Conservation (phyloP, 2,888 invertebrate genomes). For the Tinea semifulvella region DNA sequence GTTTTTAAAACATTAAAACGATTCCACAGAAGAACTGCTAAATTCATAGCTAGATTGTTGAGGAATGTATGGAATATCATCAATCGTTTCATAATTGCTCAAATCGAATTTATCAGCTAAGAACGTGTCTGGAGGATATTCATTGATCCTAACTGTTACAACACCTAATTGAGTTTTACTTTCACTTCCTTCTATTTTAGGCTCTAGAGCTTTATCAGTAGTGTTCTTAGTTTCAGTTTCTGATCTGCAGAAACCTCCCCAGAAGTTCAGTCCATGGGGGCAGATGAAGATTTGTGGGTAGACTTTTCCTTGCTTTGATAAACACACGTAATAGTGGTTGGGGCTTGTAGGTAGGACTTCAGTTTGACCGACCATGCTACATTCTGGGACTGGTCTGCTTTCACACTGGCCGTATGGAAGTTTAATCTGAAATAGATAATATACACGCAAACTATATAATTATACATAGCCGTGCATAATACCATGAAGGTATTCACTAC, state of each 20-base stretch:
- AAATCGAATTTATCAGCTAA: slow-evolving; percentile 52
- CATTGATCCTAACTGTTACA: slow-evolving; percentile 39
- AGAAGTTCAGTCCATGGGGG: slow-evolving; percentile 53
- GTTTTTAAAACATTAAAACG: too few relatives aligned
- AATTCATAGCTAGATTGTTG: slow-evolving; percentile 27
- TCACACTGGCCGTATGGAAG: slow-evolving; percentile 44
- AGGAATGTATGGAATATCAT: slow-evolving; percentile 25
- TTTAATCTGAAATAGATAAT: slow-evolving; percentile 44
- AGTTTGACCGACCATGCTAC: slow-evolving; percentile 37
- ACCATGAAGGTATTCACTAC: too few relatives aligned
- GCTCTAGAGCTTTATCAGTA: background rate
- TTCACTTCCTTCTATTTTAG: slow-evolving; percentile 14
- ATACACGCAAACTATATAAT: too few relatives aligned
- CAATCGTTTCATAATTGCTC: slow-evolving; percentile 39
- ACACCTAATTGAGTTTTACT: background rate
- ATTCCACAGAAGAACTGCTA: slow-evolving; percentile 27
- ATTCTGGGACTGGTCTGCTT: slow-evolving; percentile 38
- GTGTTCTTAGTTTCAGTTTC: slow-evolving; percentile 23
- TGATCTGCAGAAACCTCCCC: slow-evolving; percentile 43
- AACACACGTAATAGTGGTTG: slow-evolving; percentile 54
- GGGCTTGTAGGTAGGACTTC: slow-evolving; percentile 35
- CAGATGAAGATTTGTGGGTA: slow-evolving; percentile 54
- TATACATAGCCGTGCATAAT: too few relatives aligned
- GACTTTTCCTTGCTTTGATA: slow-evolving; percentile 30
- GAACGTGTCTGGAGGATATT: slow-evolving; percentile 45